Evolutionary conservation across 1,140 invertebrate species (phyloP), one percentile per base, ranked within the genome.

Genomic region (Apocrypta bakeri): DNA sequence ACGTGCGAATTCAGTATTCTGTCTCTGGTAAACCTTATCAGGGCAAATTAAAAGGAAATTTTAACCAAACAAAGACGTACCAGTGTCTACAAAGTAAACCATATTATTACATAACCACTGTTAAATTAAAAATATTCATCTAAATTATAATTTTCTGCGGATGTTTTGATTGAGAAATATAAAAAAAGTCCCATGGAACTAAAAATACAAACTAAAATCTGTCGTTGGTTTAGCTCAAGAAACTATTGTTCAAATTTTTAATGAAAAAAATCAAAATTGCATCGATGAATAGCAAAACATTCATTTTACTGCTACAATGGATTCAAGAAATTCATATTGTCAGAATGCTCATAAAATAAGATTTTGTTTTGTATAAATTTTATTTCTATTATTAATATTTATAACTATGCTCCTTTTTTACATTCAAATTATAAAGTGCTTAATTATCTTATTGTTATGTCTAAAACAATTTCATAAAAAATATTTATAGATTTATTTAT

Each of bases 1-100:
- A 33, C 27, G 81, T 82, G 14, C 61, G 69, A 61, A 27, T 69
- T 21, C 21, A 74, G 6, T 83, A 82, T 56, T 75, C 76, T 7
- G 76, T 76, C 12, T 69, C 81, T 12, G 76, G 76, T n/a, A 64
- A 66, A 75, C n/a, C 25, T 29, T 66, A 77, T 48, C 31, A 68
- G 25, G 84, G 84, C 27, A n/a, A 37, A 25, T 48, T 42, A 64
- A 84, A 79, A 40, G 25, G 61, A 79, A 69, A 83, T 79, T 84
- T 84, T 31, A 84, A 76, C 64, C 21, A 21, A 71, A 84, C 81
- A 63, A 61, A 79, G 27, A 40, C 61, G 6, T 82, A 64, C 69
- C 24, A n/a, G 1, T 84, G 81, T 24, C 31, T 84, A 17, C n/a
- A 78, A 73, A 76, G 83, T 84, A 78, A 77, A 63, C 31, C 24